Evolutionary conservation across 2,797 vertebrate genomes (phyloP), one percentile per base, ranked within the genome.

Genomic region (Dromococcyx pavoninus): DNA sequence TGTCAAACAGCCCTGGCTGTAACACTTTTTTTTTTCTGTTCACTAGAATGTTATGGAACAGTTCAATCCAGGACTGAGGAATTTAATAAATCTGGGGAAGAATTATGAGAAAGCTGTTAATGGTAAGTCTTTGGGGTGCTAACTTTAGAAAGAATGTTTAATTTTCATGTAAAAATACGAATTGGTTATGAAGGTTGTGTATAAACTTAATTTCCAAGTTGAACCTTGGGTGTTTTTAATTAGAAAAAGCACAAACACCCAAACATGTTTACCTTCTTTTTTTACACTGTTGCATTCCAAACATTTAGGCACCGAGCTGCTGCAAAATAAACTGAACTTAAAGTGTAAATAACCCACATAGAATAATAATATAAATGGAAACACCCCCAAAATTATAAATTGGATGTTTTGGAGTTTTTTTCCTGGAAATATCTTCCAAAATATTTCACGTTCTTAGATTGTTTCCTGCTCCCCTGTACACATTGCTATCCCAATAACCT

Each of bases 41-140:
- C 95, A 8, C 81, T 96, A 99, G 99, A 99, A 99, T 99, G 99
- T 99, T 94, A 98, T 99, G 99, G 99, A 99, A 86, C 99, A 99
- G 94, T 99, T 99, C 97, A 99, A 99, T 97, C 99, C 99, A 1
- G 98, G 99, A 30, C 97, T 99, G 93, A 98, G 99, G 96, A 99
- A 99, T 97, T 98, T 99, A 96, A 99, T 99, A 96, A 99, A 98
- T 97, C 98, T 99, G n/a, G 99, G 99, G 61, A 99, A 99, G 97
- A 99, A 97, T 98, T 99, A 99, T 37, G 99, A 99, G 97, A 99
- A 99, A 96, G 98, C 99, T 32, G 99, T 99, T 82, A 97, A 98
- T 96, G 99, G 99, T 99, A 98, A 98, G 97, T 97, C 73, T 94
- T 71, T 39, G 41, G 66, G 5, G 30, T 85, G n/a, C 46, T 91